Percentiles rank a stretch among this genome's conserved stretches.
phyloP scores from a whole-genome alignment of 2,888 invertebrate genomes.

The Drosophila prostipennis region DNA sequence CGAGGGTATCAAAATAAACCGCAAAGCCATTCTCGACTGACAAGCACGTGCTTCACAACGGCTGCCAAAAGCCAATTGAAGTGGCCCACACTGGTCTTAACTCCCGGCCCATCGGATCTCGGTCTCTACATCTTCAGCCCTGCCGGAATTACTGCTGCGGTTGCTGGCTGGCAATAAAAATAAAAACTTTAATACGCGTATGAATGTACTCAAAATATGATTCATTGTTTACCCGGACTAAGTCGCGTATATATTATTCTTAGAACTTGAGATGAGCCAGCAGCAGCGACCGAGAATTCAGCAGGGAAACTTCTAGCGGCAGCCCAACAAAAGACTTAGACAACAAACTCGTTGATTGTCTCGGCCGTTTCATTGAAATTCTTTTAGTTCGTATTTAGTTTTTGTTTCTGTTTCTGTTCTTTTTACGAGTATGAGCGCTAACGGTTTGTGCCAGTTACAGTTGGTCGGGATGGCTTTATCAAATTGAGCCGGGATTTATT shows the following conservation, averaged over 20 bases:
- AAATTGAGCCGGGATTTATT: slow-evolving; percentile 38
- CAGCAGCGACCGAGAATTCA: slow-evolving; percentile 10
- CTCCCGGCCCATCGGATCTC: background rate
- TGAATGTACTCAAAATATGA: slow-evolving; percentile 48
- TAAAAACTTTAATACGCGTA: slow-evolving; percentile 19
- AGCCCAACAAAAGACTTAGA: slow-evolving; percentile 68
- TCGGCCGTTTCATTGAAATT: slow-evolving; percentile 58
- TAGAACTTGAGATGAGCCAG: slow-evolving; percentile 46
- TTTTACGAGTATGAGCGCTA: slow-evolving; percentile 35
- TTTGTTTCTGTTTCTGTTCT: slow-evolving; percentile 17
- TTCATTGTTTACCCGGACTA: slow-evolving; percentile 50
- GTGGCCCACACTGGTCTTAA: slow-evolving; percentile 25
- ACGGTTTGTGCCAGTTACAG: slow-evolving; percentile 58
- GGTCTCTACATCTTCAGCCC: background rate
- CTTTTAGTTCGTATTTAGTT: slow-evolving; percentile 36
- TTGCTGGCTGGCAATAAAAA: slow-evolving; percentile 21
- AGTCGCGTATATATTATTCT: slow-evolving; percentile 41
- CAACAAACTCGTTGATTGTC: slow-evolving; percentile 68
- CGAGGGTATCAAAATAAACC: slow-evolving; percentile 41
- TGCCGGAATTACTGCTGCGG: slow-evolving; percentile 14
- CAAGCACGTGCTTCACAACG: slow-evolving; percentile 59
- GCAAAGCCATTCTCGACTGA: slow-evolving; percentile 40
- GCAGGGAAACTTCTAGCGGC: background rate
- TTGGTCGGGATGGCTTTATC: slow-evolving; percentile 40
- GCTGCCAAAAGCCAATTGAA: slow-evolving; percentile 48